These are phyloP conservation scores for Campoplex capitator DNA, from an alignment of 2,888 invertebrate species.

Conservation along the genomic window DNA sequence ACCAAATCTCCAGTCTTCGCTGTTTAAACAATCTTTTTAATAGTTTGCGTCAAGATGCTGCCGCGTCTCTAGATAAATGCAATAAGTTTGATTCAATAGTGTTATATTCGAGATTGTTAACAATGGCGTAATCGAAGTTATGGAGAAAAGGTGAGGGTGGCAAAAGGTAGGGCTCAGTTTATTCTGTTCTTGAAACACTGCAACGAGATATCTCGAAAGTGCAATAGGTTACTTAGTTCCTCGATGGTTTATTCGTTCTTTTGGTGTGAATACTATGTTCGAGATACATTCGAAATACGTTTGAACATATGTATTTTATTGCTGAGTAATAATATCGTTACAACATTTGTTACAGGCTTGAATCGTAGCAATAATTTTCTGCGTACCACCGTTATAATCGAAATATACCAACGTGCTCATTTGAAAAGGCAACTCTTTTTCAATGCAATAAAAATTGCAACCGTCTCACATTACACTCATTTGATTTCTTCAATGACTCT, in stretches of 20 bases:
- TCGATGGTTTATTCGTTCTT: constrained; percentile 27
- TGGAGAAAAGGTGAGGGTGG: constrained; percentile 65
- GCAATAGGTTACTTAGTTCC: constrained; percentile 56
- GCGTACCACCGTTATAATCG: not conserved
- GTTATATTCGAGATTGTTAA: constrained; percentile 50
- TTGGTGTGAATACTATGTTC: constrained; percentile 50
- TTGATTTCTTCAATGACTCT: not conserved
- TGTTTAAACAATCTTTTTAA: too few species aligned
- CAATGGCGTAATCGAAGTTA: constrained; percentile 60
- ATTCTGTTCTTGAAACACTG: constrained; percentile 29
- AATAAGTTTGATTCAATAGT: constrained; percentile 54
- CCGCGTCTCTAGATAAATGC: not conserved
- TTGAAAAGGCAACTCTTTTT: not conserved
- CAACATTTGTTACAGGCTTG: not conserved
- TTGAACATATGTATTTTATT: constrained; percentile 10
- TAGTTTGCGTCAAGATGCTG: too few species aligned
- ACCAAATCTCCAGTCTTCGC: too few species aligned
- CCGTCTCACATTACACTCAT: not conserved
- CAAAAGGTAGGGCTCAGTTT: constrained; percentile 54
- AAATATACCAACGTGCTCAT: not conserved
- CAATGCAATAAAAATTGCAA: not conserved
- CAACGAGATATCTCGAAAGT: constrained; percentile 61
- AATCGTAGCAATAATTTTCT: not conserved
- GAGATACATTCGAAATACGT: constrained; percentile 32
- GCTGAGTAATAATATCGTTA: not conserved